Evolutionary conservation across 1,140 invertebrate genomes (phyloP), one percentile per base, ranked within the genome.

Genomic region (Prorops nasuta): DNA sequence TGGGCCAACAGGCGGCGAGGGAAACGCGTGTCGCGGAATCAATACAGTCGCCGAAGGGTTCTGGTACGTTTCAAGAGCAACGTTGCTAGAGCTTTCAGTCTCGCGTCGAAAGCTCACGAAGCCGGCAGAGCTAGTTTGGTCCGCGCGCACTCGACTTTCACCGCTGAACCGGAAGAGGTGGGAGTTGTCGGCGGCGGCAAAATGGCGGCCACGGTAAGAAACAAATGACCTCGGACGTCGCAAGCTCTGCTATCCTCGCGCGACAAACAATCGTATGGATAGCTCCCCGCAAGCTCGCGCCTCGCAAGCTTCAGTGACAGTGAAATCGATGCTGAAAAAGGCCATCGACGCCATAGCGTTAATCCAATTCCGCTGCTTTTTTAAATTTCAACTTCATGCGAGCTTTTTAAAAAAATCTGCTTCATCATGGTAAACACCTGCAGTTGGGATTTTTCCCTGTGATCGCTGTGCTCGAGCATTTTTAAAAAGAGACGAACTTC

Each of bases 21-120:
- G 51, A 18, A 46, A 57, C 50, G 54, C 58, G 44, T 48, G 40
- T 41, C 32, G 53, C 55, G 60, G 56, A 72, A 73, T 73, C 71
- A 73, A 73, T 73, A 73, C 61, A 68, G 56, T 63, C 60, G 65
- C 64, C 63, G 63, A 58, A 44, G 43, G 43, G 51, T 61, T 53
- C 53, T 46, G 51, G 46, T 45, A 36, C 18, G 24, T 35, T 32
- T 21, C 15, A 10, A 14, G 19, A 22, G 19, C 18, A 19, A 39
- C 39, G 31, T 24, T 34, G 31, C 32, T 20, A 31, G 56, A 57
- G 56, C 54, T 66, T 63, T 66, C 62, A 66, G 65, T 66, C 46
- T 56, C 49, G 59, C 61, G 54, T 50, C 41, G 55, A 51, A 55
- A 64, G 55, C 53, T 63, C 51, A 44, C 34, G 14, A 28, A 6